These are phyloP conservation scores for Meliscaeva auricollis DNA, from an alignment of 2,888 invertebrate genomes.

Conservation along the genomic window DNA sequence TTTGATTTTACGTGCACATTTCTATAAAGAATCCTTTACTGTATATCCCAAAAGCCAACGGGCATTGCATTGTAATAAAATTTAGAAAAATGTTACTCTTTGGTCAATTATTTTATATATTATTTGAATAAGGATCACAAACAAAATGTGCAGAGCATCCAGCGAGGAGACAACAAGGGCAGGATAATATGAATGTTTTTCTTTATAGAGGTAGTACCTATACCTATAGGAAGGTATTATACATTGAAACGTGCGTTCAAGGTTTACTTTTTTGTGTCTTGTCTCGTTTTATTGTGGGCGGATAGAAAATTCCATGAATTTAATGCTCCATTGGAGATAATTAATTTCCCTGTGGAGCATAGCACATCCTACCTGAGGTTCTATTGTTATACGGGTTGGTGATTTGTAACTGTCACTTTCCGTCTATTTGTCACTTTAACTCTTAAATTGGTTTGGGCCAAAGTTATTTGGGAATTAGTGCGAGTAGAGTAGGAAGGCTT, in stretches of 20 bases:
- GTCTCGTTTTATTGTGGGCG: not conserved
- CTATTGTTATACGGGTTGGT: conserved; percentile 55
- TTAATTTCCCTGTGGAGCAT: conserved; percentile 63
- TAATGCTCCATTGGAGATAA: conserved; percentile 69
- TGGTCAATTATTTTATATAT: conserved; percentile 47
- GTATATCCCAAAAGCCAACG: conserved; percentile 6
- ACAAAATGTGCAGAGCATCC: not conserved
- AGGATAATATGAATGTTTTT: too few relatives aligned
- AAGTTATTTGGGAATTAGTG: conserved; percentile 34
- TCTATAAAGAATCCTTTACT: conserved; percentile 9
- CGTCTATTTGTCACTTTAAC: conserved; percentile 38
- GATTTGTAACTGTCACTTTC: conserved; percentile 52
- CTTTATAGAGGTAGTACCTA: too few relatives aligned
- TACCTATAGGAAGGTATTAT: too few relatives aligned
- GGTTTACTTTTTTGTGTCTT: conserved; percentile 14
- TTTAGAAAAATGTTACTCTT: conserved; percentile 64
- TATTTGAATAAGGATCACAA: conserved; percentile 19
- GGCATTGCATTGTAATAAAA: conserved; percentile 67
- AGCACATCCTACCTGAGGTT: conserved; percentile 38
- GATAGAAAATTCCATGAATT: conserved; percentile 45
- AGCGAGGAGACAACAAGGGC: too few relatives aligned
- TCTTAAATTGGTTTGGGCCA: conserved; percentile 21
- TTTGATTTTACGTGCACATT: conserved; percentile 64
- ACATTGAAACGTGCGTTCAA: conserved; percentile 17
- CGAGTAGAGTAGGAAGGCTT: conserved; percentile 17